Percentiles rank a stretch among this genome's conserved stretches.
phyloP scores from a whole-genome alignment of 2,888 invertebrate genomes.

The Sericinus montela region DNA sequence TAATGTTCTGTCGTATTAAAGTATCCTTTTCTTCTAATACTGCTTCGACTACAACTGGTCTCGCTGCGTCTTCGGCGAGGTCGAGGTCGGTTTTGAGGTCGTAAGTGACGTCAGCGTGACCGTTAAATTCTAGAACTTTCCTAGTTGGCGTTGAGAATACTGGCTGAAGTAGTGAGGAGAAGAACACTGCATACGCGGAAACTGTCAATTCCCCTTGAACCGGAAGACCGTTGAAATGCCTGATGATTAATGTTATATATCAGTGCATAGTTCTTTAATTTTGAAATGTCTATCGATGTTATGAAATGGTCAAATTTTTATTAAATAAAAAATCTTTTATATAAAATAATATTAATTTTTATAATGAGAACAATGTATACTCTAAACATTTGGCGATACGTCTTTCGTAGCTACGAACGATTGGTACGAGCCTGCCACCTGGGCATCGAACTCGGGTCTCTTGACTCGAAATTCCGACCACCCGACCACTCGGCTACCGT shows the following conservation, averaged over 20 bases:
- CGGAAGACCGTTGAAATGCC: constrained; percentile 91
- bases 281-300: too few relatives aligned
- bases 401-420: too few relatives aligned
- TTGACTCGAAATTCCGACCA: too few relatives aligned
- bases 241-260: constrained; percentile 37
- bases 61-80: constrained; percentile 86
- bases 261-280: too few relatives aligned
- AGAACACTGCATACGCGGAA: constrained; percentile 90
- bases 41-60: constrained; percentile 91
- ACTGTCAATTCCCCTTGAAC: constrained; percentile 92
- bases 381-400: too few relatives aligned
- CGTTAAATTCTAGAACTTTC: constrained; percentile 84
- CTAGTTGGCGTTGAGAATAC: constrained; percentile 86
- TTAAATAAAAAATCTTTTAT: too few relatives aligned
- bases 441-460: too few relatives aligned
- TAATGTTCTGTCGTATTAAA: constrained; percentile 88
- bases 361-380: too few relatives aligned
- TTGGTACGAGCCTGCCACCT: too few relatives aligned
- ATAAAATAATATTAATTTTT: too few relatives aligned
- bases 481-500: too few relatives aligned
- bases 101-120: constrained; percentile 84
- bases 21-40: constrained; percentile 95
- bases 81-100: constrained; percentile 87
- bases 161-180: constrained; percentile 88
- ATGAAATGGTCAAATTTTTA: too few relatives aligned